Evolutionary conservation across 2,113 vertebrate genomes (phyloP).

Genomic region (Anarhynchus alexandrinus): DNA sequence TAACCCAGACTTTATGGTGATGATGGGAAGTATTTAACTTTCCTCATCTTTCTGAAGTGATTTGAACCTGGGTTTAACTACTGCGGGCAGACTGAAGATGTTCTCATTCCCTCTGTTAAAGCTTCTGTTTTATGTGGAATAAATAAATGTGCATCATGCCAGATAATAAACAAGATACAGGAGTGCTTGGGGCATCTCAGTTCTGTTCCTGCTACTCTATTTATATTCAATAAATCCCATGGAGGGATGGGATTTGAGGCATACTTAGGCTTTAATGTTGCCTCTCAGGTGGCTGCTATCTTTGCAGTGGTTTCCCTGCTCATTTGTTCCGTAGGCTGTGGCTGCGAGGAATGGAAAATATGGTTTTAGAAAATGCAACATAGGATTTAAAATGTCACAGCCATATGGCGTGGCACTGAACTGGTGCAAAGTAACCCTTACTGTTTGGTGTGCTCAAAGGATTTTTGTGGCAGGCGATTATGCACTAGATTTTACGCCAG

Average conservation of each 20-base stretch:
- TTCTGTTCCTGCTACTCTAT: slow-evolving; percentile 21
- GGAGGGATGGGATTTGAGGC: not conserved
- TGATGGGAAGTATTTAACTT: slow-evolving; percentile 19
- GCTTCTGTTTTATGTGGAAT: slow-evolving; percentile 16
- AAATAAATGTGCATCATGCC: slow-evolving; percentile 22
- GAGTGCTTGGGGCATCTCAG: not conserved
- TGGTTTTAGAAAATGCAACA: not conserved
- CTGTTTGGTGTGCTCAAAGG: not conserved
- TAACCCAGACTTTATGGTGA: not conserved
- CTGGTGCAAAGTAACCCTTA: not conserved
- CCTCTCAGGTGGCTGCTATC: slow-evolving; percentile 21
- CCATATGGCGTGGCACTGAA: not conserved
- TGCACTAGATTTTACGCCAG: not conserved
- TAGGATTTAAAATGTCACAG: not conserved
- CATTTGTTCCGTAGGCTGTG: slow-evolving; percentile 1
- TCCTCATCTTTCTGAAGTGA: slow-evolving; percentile 8
- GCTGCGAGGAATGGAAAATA: slow-evolving; percentile 21
- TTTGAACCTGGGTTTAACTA: slow-evolving; percentile 25
- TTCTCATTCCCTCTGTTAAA: slow-evolving; percentile 11
- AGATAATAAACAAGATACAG: slow-evolving; percentile 14
- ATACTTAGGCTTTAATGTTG: slow-evolving; percentile 26
- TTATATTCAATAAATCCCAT: slow-evolving; percentile 20
- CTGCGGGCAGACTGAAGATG: not conserved
- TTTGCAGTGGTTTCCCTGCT: not conserved
- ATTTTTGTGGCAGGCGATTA: not conserved